Conservation (phyloP, 30 jellyfish, hydroid and myxozoan species). For the Rhopilema esculentum region DNA sequence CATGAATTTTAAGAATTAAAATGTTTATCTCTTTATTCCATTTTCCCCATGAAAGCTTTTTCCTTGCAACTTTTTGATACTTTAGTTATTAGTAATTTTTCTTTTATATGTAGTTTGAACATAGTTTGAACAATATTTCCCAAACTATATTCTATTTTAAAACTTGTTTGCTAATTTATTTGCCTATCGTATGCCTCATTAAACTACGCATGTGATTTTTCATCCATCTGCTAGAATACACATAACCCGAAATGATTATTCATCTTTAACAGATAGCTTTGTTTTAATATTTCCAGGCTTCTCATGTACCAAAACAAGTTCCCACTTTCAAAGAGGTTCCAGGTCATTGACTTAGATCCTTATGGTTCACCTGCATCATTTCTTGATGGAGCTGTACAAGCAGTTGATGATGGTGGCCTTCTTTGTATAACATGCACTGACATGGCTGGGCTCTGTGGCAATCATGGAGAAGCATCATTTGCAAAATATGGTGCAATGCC, state of each 20-base stretch:
- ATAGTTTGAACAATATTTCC: too few species aligned
- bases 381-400: slow-evolving; percentile 98
- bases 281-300: slow-evolving; percentile 68
- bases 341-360: slow-evolving; percentile 96
- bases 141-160: too few species aligned
- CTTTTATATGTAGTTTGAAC: too few species aligned
- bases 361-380: slow-evolving; percentile 97
- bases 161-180: too few species aligned
- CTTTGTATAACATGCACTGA: slow-evolving; percentile 99
- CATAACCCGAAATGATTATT: background rate
- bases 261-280: background rate
- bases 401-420: slow-evolving; percentile 98
- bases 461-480: slow-evolving; percentile 98
- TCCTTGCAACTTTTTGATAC: too few species aligned
- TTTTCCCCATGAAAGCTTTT: too few species aligned
- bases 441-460: slow-evolving; percentile 99
- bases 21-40: too few species aligned
- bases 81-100: too few species aligned
- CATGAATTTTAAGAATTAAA: too few species aligned
- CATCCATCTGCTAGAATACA: too few species aligned
- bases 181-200: background rate
- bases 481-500: slow-evolving; percentile 99
- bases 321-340: slow-evolving; percentile 67
- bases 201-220: too few species aligned
- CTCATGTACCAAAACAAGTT: slow-evolving; percentile 77